Conservation (phyloP, 2,797 vertebrate species). For the Eidolon dupreanum region DNA sequence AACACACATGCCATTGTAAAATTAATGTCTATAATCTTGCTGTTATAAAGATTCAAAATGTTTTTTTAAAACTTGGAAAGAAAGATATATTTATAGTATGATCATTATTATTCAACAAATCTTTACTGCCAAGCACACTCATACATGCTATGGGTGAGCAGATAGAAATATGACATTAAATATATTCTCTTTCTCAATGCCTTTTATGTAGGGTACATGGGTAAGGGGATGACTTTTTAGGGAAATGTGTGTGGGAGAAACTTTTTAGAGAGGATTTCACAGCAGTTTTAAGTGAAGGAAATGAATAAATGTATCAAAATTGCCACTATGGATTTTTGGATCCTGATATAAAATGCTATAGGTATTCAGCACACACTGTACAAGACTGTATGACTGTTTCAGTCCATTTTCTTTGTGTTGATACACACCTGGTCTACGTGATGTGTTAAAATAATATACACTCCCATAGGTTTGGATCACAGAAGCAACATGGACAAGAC, state of each 20-base stretch:
- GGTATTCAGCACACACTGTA: neutral
- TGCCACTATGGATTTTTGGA: neutral
- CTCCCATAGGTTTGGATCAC: neutral
- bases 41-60: neutral
- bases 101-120: neutral
- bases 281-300: slow-evolving; percentile 13
- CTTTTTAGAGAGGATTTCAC: neutral
- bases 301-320: neutral
- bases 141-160: neutral
- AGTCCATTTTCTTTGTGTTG: neutral
- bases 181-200: neutral
- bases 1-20: neutral
- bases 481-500: neutral
- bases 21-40: neutral
- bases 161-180: neutral
- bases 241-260: neutral
- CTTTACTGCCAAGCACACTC: neutral
- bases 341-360: neutral
- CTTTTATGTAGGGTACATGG: neutral
- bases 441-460: neutral
- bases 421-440: neutral
- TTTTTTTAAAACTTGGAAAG: neutral
- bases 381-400: neutral
- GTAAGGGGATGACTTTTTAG: neutral
- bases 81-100: neutral